Percentiles rank a stretch among this genome's conserved stretches.
phyloP scores from a whole-genome alignment of 2,888 invertebrate species.

The Caradrina clavipalpis region DNA sequence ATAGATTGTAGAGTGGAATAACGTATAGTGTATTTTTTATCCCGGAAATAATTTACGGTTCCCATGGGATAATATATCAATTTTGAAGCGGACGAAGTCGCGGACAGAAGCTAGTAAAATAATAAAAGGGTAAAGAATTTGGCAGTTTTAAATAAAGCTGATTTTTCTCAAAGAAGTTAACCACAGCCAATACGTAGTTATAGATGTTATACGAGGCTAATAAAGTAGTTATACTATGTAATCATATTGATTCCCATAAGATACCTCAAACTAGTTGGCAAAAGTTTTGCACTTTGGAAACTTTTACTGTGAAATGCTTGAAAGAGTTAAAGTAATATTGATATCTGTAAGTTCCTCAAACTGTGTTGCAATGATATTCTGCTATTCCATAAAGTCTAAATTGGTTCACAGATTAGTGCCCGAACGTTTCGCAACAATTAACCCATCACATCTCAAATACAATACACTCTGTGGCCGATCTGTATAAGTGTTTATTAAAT shows the following conservation, averaged over 20 bases:
- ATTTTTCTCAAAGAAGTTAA: background rate
- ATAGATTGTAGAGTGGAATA: no score
- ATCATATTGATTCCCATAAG: slow-evolving; percentile 7
- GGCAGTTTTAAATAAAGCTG: background rate
- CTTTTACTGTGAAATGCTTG: background rate
- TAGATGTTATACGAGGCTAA: no score
- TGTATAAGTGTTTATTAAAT: slow-evolving; percentile 67
- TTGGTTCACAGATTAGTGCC: background rate
- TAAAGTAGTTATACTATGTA: no score
- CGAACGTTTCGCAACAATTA: slow-evolving; percentile 40
- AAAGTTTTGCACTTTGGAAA: background rate
- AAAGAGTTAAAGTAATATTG: background rate
- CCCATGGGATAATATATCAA: no score
- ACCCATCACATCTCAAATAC: slow-evolving; percentile 30
- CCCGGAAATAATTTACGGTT: no score
- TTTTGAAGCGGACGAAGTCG: no score
- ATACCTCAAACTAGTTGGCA: background rate
- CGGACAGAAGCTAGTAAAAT: no score
- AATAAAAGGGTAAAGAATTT: no score
- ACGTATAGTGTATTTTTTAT: no score
- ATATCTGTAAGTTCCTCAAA: background rate
- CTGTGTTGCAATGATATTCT: background rate
- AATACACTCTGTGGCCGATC: slow-evolving; percentile 38
- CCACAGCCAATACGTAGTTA: no score
- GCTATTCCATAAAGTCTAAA: background rate